Evolutionary conservation across 2,888 invertebrate species (phyloP).

Genomic region (Ophioninae sp.): DNA sequence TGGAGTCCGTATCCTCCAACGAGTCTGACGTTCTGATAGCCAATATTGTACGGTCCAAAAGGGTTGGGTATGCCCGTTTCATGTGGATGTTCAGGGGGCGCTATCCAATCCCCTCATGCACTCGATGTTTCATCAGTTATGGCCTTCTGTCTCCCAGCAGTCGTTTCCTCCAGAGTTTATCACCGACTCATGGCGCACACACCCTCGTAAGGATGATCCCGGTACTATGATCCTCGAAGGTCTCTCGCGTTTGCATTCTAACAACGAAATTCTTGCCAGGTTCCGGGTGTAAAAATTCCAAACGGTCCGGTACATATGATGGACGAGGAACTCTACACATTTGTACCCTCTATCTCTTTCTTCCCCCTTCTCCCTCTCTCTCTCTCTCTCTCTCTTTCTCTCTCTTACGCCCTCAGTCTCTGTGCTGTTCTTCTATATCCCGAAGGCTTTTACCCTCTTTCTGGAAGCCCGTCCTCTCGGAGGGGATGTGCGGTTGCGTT

Average conservation of each 20-base stretch:
- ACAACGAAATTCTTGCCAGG: conserved; percentile 63
- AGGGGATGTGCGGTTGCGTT: conserved; percentile 48
- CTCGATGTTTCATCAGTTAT: neutral
- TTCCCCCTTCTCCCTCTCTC: neutral
- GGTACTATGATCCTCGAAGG: conserved; percentile 20
- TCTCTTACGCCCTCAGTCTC: neutral
- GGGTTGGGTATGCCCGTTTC: no score
- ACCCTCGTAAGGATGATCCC: conserved; percentile 12
- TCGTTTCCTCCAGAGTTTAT: conserved; percentile 6
- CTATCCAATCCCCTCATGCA: neutral
- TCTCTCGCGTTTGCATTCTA: conserved; percentile 57
- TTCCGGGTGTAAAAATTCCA: conserved; percentile 78
- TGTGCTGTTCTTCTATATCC: conserved; percentile 17
- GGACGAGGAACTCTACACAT: conserved; percentile 38
- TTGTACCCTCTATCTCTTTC: conserved; percentile 1
- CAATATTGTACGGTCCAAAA: no score
- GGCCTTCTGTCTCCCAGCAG: conserved; percentile 2
- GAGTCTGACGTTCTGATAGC: no score
- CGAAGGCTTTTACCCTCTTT: conserved; percentile 34
- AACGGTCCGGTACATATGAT: conserved; percentile 67
- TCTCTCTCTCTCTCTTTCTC: conserved; percentile 6
- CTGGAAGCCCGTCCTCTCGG: neutral
- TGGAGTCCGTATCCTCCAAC: no score
- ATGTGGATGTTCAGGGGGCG: conserved; percentile 12
- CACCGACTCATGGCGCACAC: neutral